Conservation (phyloP, 2,797 vertebrate species). For the Masticophis lateralis region DNA sequence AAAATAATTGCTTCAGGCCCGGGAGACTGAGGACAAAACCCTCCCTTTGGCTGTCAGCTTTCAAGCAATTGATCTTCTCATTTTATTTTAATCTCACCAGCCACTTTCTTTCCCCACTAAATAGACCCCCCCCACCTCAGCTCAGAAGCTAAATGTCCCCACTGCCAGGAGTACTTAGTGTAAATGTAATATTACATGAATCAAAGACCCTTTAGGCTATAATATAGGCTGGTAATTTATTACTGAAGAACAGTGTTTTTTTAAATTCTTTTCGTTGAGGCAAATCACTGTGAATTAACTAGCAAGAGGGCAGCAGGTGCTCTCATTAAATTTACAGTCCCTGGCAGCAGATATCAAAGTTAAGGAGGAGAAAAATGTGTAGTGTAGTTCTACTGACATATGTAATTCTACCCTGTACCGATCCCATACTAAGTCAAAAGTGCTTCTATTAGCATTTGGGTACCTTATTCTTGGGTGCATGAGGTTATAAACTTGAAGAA, state of each 20-base stretch:
- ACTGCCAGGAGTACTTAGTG: slow-evolving; percentile 66
- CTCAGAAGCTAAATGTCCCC: slow-evolving; percentile 67
- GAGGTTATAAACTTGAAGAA: background rate
- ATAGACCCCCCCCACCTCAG: slow-evolving; percentile 32
- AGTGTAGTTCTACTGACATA: slow-evolving; percentile 60
- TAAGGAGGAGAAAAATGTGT: slow-evolving; percentile 33
- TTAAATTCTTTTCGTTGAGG: slow-evolving; percentile 67
- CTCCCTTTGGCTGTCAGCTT: slow-evolving; percentile 64
- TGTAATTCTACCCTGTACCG: slow-evolving; percentile 33
- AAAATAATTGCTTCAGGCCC: slow-evolving; percentile 48
- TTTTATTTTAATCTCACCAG: slow-evolving; percentile 68
- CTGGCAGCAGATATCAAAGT: slow-evolving; percentile 63
- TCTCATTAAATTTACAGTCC: slow-evolving; percentile 73
- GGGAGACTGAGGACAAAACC: slow-evolving; percentile 67
- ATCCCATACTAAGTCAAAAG: background rate
- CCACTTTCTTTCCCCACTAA: slow-evolving; percentile 56
- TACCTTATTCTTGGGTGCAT: background rate
- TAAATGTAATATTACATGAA: slow-evolving; percentile 73
- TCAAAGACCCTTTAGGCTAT: slow-evolving; percentile 71
- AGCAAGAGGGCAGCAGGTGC: slow-evolving; percentile 71
- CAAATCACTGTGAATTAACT: slow-evolving; percentile 71
- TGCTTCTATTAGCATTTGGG: background rate
- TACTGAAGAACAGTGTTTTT: slow-evolving; percentile 69
- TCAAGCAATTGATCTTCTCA: slow-evolving; percentile 64
- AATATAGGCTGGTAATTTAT: slow-evolving; percentile 74